Evolutionary conservation across 2,888 invertebrate species (phyloP), one percentile per base, ranked within the genome.

Genomic region (Nipponacmea schrenckii): DNA sequence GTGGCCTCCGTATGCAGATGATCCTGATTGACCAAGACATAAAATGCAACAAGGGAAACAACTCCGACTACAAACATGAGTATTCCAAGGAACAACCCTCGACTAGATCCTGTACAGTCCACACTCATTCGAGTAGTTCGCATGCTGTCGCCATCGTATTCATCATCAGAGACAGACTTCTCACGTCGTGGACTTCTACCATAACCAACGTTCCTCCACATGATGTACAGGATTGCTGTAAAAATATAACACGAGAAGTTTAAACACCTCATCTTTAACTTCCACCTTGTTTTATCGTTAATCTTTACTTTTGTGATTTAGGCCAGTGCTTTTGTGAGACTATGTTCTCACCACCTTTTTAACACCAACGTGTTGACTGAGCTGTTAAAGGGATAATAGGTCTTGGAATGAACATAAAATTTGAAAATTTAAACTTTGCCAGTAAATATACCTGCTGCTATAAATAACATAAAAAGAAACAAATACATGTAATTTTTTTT

Each of bases 41-140:
- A 97, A 93, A 97, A 97, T 79, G 97, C 92, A 85, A 97, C 96
- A 89, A 97, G 76, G 77, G 91, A 91, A 76, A 92, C 91, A 76
- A 92, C 89, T 1, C 91, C 89, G 20, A 91, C 90, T 8, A 91
- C 92, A 85, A 92, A 89, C 10, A 93, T 86, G 27, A 92, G 89
- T n/a, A 93, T 89, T 3, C 94, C 94, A 8, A 91, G 90, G 87
- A 94, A 94, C 31, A 94, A 89, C 1, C 94, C 94, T 89, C 96
- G 96, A 90, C 96, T 96, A 0, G 97, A 96, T 74, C 95, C 92
- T 0, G 96, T 95, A 88, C 97, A 97, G 88, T 97, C 97, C 7
- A 97, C 80, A 62, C 79, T 81, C 74, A 82, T 78, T 14, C 74
- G 63, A 20, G 80, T 75, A 50, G 64, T 63, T 8, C 69, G 68